Conservation (phyloP, 2,797 vertebrate genomes). For the Enteromius anoplus region DNA sequence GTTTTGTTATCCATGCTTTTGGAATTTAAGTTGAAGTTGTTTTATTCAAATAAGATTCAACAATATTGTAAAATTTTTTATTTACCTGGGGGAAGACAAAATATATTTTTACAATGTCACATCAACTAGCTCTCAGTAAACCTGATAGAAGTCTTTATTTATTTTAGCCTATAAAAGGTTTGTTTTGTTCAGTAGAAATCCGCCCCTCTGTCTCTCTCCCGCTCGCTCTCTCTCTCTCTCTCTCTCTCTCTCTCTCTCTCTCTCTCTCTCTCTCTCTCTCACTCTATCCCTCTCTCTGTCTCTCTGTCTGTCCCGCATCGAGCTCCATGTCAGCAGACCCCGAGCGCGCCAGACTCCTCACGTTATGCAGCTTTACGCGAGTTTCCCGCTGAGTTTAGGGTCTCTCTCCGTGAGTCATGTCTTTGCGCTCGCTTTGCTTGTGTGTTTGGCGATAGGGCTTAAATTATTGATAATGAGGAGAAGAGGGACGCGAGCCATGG, state of each 20-base stretch:
- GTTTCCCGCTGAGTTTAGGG: slow-evolving; percentile 28
- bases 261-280: background rate
- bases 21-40: no score
- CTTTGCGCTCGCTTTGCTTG: slow-evolving; percentile 58
- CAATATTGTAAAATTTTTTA: background rate
- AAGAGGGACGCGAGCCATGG: background rate
- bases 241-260: background rate
- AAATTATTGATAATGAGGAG: slow-evolving; percentile 46
- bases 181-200: background rate
- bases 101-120: background rate
- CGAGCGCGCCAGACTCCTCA: background rate
- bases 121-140: background rate
- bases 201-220: background rate
- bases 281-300: background rate
- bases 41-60: background rate
- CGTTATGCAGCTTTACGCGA: slow-evolving; percentile 55
- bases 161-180: background rate
- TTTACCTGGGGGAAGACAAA: background rate
- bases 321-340: no score
- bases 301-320: background rate
- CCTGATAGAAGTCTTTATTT: background rate
- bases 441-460: slow-evolving; percentile 50
- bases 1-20: no score
- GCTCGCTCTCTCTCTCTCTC: background rate
- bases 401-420: slow-evolving; percentile 48